A percentile compares a stretch with the other conserved stretches of the same genome.
phyloP scores from a whole-genome alignment of 1,140 invertebrate species.

The Thereuonema tuberculata region DNA sequence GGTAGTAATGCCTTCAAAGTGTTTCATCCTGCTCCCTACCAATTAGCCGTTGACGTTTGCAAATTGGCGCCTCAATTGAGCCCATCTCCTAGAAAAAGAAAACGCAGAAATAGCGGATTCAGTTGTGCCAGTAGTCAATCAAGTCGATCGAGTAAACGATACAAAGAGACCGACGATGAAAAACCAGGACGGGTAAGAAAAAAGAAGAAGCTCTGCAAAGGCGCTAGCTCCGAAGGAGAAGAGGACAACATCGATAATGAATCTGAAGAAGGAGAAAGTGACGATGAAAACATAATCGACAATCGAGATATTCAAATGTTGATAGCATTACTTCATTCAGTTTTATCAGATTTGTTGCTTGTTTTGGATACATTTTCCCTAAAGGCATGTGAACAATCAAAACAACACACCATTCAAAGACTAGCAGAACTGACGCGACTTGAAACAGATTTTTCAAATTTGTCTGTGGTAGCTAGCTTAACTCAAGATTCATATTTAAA shows the following conservation, averaged over 20 bases:
- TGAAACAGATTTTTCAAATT: conserved; percentile 29
- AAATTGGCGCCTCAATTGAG: too few species aligned
- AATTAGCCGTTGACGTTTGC: conserved; percentile 36
- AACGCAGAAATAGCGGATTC: too few species aligned
- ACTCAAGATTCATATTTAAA: conserved; percentile 19
- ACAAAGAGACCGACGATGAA: conserved; percentile 12
- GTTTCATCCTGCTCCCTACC: conserved; percentile 42
- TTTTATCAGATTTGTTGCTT: conserved; percentile 34
- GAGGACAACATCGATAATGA: conserved; percentile 8
- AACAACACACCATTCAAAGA: conserved; percentile 35
- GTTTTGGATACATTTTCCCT: conserved; percentile 36
- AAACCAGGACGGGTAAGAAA: conserved; percentile 19
- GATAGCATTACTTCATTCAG: conserved; percentile 25
- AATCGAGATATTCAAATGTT: conserved; percentile 17
- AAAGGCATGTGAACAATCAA: conserved; percentile 33
- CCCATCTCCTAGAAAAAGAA: too few species aligned
- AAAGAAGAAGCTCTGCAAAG: conserved; percentile 11
- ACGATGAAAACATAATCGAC: too few species aligned
- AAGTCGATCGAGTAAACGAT: conserved; percentile 12
- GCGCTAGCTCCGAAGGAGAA: conserved; percentile 4
- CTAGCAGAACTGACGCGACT: conserved; percentile 37
- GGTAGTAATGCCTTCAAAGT: conserved; percentile 42
- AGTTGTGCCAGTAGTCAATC: too few species aligned
- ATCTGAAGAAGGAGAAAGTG: too few species aligned
- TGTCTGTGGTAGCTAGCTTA: conserved; percentile 17